These are phyloP conservation scores for Zaprionus camerounensis DNA, from an alignment of 1,140 invertebrate species.

Conservation along the genomic window DNA sequence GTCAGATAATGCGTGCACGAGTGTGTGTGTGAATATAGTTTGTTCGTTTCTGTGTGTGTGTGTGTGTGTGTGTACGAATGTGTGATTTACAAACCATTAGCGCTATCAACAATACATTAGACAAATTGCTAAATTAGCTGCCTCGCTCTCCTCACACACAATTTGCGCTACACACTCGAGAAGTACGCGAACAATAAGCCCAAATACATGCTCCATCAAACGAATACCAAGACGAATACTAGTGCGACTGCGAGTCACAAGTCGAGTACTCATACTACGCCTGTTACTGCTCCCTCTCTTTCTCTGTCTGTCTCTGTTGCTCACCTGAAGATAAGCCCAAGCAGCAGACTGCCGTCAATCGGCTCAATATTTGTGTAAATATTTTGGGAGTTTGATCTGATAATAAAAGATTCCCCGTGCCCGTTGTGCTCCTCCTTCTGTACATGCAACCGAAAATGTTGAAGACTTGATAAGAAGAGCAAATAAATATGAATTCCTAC, in stretches of 20 bases:
- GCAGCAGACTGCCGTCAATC: constrained; percentile 17
- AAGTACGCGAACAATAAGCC: constrained; percentile 16
- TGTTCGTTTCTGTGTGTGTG: constrained; percentile 24
- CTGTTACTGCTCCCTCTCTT: constrained; percentile 2
- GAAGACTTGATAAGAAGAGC: constrained; percentile 19
- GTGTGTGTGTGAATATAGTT: constrained; percentile 3
- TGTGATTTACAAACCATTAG: constrained; percentile 77
- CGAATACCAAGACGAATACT: not conserved
- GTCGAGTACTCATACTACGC: constrained; percentile 22
- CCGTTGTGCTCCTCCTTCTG: not conserved
- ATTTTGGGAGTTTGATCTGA: constrained; percentile 64
- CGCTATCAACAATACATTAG: constrained; percentile 75
- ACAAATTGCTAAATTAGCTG: constrained; percentile 79
- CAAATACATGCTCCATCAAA: constrained; percentile 20
- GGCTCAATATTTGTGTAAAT: constrained; percentile 42
- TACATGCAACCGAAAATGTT: constrained; percentile 52
- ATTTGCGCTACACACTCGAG: constrained; percentile 39
- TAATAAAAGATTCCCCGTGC: constrained; percentile 24
- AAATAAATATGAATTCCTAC: constrained; percentile 69
- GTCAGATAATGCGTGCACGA: constrained; percentile 22
- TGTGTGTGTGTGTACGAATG: constrained; percentile 19
- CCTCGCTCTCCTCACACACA: constrained; percentile 42
- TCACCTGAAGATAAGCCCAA: constrained; percentile 31
- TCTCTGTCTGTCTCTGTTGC: not conserved
- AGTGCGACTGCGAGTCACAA: not conserved